These are phyloP conservation scores for Andrena marginata DNA, from an alignment of 2,888 invertebrate genomes.

Conservation along the genomic window DNA sequence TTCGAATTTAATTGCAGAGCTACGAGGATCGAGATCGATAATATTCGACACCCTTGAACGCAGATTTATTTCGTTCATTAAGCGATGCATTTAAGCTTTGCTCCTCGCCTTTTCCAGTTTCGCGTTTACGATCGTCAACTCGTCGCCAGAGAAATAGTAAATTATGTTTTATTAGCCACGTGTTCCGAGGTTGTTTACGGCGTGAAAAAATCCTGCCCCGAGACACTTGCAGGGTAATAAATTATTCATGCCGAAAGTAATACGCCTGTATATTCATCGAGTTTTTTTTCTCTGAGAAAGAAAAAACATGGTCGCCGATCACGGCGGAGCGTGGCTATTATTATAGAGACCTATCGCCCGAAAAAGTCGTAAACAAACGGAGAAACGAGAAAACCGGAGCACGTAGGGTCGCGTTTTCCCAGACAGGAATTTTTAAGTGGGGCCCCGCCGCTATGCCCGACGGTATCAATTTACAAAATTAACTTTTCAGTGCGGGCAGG, in stretches of 20 bases:
- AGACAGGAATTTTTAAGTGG: not conserved
- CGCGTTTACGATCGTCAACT: not conserved
- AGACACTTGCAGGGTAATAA: not conserved
- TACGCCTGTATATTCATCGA: not conserved
- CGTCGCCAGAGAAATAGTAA: not conserved
- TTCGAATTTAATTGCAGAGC: constrained; percentile 7
- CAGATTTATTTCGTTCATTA: too few relatives aligned
- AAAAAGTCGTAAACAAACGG: not conserved
- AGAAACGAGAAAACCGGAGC: not conserved
- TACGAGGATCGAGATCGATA: constrained; percentile 10
- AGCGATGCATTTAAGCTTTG: too few relatives aligned
- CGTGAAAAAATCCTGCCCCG: not conserved
- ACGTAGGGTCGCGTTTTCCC: not conserved
- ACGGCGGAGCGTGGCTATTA: not conserved
- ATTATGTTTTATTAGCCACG: not conserved
- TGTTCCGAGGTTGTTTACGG: not conserved
- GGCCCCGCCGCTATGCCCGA: not conserved
- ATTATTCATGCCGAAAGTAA: constrained; percentile 3
- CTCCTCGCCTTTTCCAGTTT: not conserved
- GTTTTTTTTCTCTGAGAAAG: not conserved
- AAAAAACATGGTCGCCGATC: not conserved
- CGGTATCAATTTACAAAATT: constrained; percentile 50
- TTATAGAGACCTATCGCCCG: not conserved
- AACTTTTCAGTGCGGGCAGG: constrained; percentile 2
- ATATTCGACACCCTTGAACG: not conserved